A percentile compares a stretch with the other conserved stretches of the same genome.
Conservation (phyloP, 2,888 invertebrate species). For the Lampropteryx suffumata region DNA sequence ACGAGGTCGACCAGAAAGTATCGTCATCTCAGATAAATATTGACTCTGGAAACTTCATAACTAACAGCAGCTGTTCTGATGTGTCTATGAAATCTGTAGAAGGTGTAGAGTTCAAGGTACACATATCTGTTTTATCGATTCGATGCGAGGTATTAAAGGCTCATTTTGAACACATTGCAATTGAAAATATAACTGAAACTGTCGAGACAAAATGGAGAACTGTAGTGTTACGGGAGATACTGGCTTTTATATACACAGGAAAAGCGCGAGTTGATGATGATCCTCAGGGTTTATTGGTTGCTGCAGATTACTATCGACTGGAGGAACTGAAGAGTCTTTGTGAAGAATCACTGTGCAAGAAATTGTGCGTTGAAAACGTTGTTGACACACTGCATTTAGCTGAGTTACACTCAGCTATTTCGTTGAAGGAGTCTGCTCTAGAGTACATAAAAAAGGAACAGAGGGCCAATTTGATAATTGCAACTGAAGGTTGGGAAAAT, state of each 20-base stretch:
- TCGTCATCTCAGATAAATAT: constrained; percentile 61
- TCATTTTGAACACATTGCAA: constrained; percentile 74
- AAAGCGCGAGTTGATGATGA: constrained; percentile 73
- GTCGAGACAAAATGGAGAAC: constrained; percentile 66
- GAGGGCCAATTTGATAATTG: constrained; percentile 67
- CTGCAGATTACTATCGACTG: constrained; percentile 73
- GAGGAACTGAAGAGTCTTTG: constrained; percentile 66
- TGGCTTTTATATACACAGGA: constrained; percentile 72
- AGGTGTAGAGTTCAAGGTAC: constrained; percentile 62
- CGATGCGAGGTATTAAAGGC: constrained; percentile 73
- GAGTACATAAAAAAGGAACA: constrained; percentile 75
- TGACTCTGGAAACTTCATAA: constrained; percentile 68
- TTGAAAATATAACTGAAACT: constrained; percentile 65
- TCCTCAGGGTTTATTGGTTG: constrained; percentile 68
- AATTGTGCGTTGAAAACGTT: constrained; percentile 71
- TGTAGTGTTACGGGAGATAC: constrained; percentile 64
- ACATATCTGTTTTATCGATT: constrained; percentile 70
- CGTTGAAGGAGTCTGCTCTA: constrained; percentile 60
- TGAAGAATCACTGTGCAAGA: constrained; percentile 70
- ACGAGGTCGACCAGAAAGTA: constrained; percentile 39
- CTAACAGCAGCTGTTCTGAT: constrained; percentile 70
- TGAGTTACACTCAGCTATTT: constrained; percentile 68
- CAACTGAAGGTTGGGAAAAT: constrained; percentile 69
- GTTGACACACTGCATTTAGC: constrained; percentile 71
- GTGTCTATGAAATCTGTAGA: constrained; percentile 69